phyloP scores from a whole-genome alignment of 2,888 invertebrate genomes.

The Diplolepis rosae region DNA sequence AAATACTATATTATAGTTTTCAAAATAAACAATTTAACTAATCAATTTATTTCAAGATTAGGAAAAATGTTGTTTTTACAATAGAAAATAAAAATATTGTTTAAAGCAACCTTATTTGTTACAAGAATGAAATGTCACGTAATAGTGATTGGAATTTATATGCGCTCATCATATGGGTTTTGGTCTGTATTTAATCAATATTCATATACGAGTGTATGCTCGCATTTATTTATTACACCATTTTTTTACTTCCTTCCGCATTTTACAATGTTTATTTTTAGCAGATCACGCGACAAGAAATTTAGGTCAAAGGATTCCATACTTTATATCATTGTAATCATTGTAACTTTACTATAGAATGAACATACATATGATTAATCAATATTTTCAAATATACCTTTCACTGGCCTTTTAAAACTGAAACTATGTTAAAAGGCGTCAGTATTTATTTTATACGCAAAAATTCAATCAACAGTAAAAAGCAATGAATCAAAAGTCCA shows the following conservation, averaged over 20 bases:
- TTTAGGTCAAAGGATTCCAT: conserved; percentile 15
- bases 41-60: neutral
- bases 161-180: neutral
- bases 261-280: neutral
- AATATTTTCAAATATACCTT: conserved; percentile 4
- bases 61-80: neutral
- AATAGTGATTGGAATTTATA: neutral
- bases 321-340: neutral
- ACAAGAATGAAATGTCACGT: conserved; percentile 12
- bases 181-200: neutral
- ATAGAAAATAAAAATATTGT: neutral
- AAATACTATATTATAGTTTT: too few relatives aligned
- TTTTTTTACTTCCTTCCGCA: conserved; percentile 14
- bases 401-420: conserved; percentile 12
- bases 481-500: too few relatives aligned
- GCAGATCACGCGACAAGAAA: neutral
- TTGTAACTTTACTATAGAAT: neutral
- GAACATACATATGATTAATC: neutral
- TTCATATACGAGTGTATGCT: neutral
- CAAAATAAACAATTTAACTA: too few relatives aligned
- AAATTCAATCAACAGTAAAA: too few relatives aligned
- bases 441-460: neutral
- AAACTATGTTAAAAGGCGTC: neutral
- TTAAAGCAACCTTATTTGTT: neutral
- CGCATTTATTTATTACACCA: neutral